Base-by-base conservation (phyloP, 2,888 invertebrate genomes). In the Hoplodrina blanda region DNA sequence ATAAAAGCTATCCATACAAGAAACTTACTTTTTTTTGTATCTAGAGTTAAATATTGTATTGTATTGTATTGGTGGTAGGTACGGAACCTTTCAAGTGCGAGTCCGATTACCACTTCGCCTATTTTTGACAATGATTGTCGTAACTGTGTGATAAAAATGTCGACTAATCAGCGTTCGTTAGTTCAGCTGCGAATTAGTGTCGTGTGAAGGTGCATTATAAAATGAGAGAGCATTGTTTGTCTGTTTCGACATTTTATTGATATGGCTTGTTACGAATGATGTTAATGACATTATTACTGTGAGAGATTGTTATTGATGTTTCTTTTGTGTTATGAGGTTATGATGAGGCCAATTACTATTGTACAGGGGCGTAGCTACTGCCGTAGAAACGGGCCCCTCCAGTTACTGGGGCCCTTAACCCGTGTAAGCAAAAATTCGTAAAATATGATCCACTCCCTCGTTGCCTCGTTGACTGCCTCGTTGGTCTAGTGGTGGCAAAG, bases 211-310 rank as follows among this genome's bases (percentile, higher is more conserved):
- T 11, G 52, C 62, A 49, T 64, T 59, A 60, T 19, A 78, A 44
- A 33, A 53, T 73, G 41, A 69, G 52, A 46, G 53, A n/a, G 55
- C 64, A 78, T 80, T 82, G 79, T 82, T 72, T 71, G 50, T 69
- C 50, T 52, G 61, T 72, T 60, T 80, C 66, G 33, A 33, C 62
- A 71, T 17, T 66, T 76, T 79, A 68, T 70, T 64, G 63, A 69
- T 63, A 72, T 37, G 15, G 41, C 20, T 65, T n/a, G 44, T 67
- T 62, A 71, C 4, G 37, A 59, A 19, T 17, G 30, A 53, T 60
- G 30, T 20, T 69, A 69, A 74, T 71, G 73, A 61, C 60, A 73
- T 73, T 73, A 70, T 69, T 61, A 61, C 50, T 71, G 60, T 30
- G 78, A 52, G 72, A 57, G 19, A 59, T 11, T 10, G 17, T 30